phyloP scores from a whole-genome alignment of 2,797 vertebrate genomes.

The Molossus alvarezi region DNA sequence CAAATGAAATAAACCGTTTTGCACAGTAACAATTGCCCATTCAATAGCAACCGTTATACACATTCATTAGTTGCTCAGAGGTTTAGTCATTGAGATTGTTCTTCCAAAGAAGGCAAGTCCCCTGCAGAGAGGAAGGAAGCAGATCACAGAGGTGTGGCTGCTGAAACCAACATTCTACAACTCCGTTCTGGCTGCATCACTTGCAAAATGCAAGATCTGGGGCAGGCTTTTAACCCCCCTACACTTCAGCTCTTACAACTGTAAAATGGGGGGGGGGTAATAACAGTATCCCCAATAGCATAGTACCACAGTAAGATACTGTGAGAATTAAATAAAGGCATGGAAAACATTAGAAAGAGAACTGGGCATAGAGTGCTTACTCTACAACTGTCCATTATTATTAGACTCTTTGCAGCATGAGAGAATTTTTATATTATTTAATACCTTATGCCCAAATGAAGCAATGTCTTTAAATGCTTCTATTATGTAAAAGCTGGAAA shows the following conservation, averaged over 20 bases:
- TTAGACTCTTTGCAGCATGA: neutral
- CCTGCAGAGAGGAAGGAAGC: neutral
- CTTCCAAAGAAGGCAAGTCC: neutral
- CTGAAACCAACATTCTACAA: neutral
- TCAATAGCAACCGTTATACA: neutral
- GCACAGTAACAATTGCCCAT: neutral
- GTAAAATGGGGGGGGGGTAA: neutral
- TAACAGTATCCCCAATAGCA: neutral
- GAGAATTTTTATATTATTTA: neutral
- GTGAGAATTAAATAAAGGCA: slow-evolving; percentile 29
- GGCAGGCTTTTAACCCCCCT: neutral
- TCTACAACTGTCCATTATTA: neutral
- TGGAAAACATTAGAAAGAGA: slow-evolving; percentile 5
- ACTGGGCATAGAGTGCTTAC: neutral
- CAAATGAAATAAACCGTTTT: slow-evolving; percentile 36
- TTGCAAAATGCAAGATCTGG: neutral
- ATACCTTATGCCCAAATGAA: neutral
- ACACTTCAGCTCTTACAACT: neutral
- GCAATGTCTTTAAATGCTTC: slow-evolving; percentile 39
- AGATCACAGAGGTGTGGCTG: neutral
- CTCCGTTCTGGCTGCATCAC: neutral
- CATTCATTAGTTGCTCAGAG: neutral
- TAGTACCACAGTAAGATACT: neutral
- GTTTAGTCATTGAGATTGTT: neutral
- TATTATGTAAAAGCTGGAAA: neutral